A percentile compares a stretch with the other conserved stretches of the same genome.
Evolutionary conservation across 2,797 vertebrate species (phyloP).

Genomic region (Coreius guichenoti): DNA sequence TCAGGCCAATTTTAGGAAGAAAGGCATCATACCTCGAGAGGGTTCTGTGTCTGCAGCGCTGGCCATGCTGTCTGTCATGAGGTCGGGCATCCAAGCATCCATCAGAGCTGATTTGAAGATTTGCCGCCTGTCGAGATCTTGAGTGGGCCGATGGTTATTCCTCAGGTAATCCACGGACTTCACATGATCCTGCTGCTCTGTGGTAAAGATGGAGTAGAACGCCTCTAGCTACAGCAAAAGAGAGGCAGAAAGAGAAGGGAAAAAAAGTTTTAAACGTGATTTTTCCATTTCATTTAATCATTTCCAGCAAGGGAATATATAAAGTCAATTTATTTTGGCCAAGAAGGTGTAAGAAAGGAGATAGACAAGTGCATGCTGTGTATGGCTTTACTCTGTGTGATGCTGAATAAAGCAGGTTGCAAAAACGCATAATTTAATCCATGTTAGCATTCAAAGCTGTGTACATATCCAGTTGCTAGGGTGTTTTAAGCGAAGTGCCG

Average conservation of each 20-base stretch:
- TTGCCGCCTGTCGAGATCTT: conserved; percentile 84
- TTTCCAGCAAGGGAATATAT: not conserved
- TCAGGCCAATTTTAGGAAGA: not conserved
- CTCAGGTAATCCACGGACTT: conserved; percentile 97
- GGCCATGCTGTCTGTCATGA: conserved; percentile 82
- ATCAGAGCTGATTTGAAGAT: conserved; percentile 93
- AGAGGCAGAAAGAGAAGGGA: conserved; percentile 61
- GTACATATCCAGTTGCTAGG: not conserved
- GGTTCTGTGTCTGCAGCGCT: conserved; percentile 89
- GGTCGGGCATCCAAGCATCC: conserved; percentile 92
- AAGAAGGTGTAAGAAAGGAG: not conserved
- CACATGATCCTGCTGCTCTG: conserved; percentile 98
- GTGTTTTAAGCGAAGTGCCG: not conserved
- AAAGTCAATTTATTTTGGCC: not conserved
- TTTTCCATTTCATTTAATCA: not conserved
- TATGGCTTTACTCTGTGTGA: not conserved
- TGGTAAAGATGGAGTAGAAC: conserved; percentile 99
- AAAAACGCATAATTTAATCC: not conserved
- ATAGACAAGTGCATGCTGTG: not conserved
- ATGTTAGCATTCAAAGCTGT: not conserved
- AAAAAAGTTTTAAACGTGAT: not conserved
- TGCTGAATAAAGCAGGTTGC: conserved; percentile 5
- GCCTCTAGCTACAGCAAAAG: conserved; percentile 87
- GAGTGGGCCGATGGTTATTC: conserved; percentile 95
- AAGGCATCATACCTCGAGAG: conserved; percentile 85